Evolutionary conservation across 2,888 invertebrate genomes (phyloP).

Genomic region (Blomia tropicalis): DNA sequence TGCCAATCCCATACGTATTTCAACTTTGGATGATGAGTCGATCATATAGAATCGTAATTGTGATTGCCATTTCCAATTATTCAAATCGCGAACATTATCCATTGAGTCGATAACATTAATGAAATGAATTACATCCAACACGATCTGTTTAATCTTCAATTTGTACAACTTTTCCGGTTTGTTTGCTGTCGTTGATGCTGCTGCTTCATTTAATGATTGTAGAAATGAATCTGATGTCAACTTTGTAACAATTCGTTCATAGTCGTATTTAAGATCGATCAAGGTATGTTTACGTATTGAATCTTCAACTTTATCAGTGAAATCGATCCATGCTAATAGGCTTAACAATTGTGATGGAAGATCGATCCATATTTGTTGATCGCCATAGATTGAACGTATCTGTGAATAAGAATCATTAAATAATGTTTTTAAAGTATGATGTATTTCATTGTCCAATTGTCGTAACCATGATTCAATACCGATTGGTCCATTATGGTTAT

Average conservation of each 20-base stretch:
- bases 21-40: background rate
- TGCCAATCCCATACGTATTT: slow-evolving; percentile 67
- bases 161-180: slow-evolving; percentile 16
- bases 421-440: slow-evolving; percentile 46
- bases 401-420: slow-evolving; percentile 40
- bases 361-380: background rate
- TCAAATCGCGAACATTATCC: slow-evolving; percentile 48
- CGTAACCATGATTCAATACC: slow-evolving; percentile 65
- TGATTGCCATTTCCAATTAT: slow-evolving; percentile 87
- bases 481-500: slow-evolving; percentile 44
- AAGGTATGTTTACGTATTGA: slow-evolving; percentile 51
- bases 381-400: slow-evolving; percentile 38
- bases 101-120: slow-evolving; percentile 63
- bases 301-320: slow-evolving; percentile 65
- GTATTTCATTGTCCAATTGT: slow-evolving; percentile 65
- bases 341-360: slow-evolving; percentile 49
- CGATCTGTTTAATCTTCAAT: slow-evolving; percentile 73
- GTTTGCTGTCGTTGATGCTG: background rate
- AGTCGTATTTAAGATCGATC: slow-evolving; percentile 38
- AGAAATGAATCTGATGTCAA: background rate
- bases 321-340: slow-evolving; percentile 63
- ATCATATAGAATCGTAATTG: slow-evolving; percentile 49
- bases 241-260: slow-evolving; percentile 39
- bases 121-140: slow-evolving; percentile 84
- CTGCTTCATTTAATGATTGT: background rate